Evolutionary conservation across 2,113 vertebrate species (phyloP).

Genomic region (Nesoenas mayeri): DNA sequence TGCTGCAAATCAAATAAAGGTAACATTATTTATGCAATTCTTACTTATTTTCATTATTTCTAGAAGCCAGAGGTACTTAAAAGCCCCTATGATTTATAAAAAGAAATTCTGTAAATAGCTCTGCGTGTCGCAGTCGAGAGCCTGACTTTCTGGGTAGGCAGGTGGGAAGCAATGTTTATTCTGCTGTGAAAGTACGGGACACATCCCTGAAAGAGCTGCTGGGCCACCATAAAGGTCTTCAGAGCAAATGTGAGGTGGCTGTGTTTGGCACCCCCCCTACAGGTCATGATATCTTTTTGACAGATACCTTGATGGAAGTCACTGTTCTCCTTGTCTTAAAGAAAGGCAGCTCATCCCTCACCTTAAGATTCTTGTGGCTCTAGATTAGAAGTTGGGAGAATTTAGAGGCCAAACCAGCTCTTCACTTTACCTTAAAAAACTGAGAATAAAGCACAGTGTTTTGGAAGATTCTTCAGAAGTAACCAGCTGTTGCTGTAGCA

Average conservation of each 20-base stretch:
- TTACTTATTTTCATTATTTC: background rate
- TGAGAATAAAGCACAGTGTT: background rate
- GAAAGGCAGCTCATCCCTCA: background rate
- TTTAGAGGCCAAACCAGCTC: background rate
- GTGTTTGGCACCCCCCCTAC: background rate
- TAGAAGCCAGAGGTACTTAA: background rate
- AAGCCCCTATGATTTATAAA: background rate
- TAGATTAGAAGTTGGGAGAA: background rate
- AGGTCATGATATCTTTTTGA: background rate
- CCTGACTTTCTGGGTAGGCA: background rate
- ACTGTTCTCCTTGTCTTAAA: background rate
- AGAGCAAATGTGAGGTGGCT: background rate
- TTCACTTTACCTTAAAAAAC: background rate
- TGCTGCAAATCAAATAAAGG: constrained; percentile 69
- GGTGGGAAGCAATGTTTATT: background rate
- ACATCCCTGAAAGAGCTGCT: background rate
- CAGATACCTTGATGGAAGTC: background rate
- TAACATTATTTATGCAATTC: background rate
- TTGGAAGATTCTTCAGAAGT: background rate
- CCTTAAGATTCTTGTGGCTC: background rate
- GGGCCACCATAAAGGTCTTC: background rate
- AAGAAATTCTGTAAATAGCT: background rate
- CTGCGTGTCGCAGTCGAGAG: background rate
- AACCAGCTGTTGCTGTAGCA: background rate
- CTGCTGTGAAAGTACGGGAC: background rate